These are phyloP conservation scores for Tetraodon nigroviridis DNA, from an alignment of 2,113 vertebrate genomes.

Conservation along the genomic window DNA sequence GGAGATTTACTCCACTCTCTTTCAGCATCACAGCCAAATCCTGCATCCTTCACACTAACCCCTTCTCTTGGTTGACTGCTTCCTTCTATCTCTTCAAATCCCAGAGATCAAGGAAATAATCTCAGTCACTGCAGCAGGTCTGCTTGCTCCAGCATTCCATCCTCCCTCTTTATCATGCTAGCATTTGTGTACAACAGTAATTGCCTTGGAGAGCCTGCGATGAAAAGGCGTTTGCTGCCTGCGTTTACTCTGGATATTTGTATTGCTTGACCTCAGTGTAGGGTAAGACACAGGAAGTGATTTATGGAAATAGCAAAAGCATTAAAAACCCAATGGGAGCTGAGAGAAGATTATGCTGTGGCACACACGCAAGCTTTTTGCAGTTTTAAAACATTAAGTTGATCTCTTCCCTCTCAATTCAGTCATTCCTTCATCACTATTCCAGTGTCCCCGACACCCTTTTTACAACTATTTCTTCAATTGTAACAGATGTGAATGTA, in stretches of 20 bases:
- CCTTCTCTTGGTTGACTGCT: slow-evolving; percentile 23
- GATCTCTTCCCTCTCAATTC: slow-evolving; percentile 56
- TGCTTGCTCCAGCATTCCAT: slow-evolving; percentile 34
- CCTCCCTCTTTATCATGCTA: slow-evolving; percentile 38
- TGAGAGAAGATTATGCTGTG: slow-evolving; percentile 61
- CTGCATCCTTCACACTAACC: slow-evolving; percentile 49
- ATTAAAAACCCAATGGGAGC: slow-evolving; percentile 69
- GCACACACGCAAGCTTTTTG: slow-evolving; percentile 62
- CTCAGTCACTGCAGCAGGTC: slow-evolving; percentile 40
- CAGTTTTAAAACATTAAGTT: slow-evolving; percentile 68
- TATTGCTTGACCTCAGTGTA: slow-evolving; percentile 2
- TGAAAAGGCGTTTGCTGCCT: slow-evolving; percentile 58
- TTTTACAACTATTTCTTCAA: no score
- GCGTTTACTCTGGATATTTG: slow-evolving; percentile 56
- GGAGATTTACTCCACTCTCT: slow-evolving; percentile 59
- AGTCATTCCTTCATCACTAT: slow-evolving; percentile 41
- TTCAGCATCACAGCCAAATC: slow-evolving; percentile 64
- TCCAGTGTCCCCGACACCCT: slow-evolving; percentile 18
- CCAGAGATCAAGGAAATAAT: slow-evolving; percentile 59
- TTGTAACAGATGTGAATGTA: no score
- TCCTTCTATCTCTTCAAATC: slow-evolving; percentile 52
- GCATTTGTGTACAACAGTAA: slow-evolving; percentile 53
- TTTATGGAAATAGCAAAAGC: slow-evolving; percentile 69
- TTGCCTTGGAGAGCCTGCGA: slow-evolving; percentile 49
- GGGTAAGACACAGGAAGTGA: slow-evolving; percentile 61